A percentile compares a stretch with the other conserved stretches of the same genome.
Evolutionary conservation across 2,113 vertebrate genomes (phyloP).

Genomic region (Cyprinus carpio): DNA sequence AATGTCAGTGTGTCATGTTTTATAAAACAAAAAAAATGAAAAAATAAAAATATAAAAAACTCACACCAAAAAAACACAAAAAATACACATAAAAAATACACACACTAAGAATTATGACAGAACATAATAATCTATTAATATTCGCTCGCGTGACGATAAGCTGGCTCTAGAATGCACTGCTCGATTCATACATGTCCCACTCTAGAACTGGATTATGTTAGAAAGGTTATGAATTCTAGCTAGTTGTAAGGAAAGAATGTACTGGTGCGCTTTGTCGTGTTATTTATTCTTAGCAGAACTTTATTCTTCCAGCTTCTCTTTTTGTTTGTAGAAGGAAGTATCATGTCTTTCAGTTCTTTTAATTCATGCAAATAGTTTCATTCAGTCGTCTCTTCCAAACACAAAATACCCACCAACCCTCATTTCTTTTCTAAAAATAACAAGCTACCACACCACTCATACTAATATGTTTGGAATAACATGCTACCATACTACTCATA

Average conservation of each 20-base stretch:
- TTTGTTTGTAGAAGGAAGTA: not conserved
- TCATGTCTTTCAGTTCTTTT: no score
- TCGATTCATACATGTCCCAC: conserved; percentile 69
- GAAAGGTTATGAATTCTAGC: conserved; percentile 52
- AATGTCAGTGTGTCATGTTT: conserved; percentile 25
- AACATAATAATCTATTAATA: no score
- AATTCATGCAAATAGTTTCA: not conserved
- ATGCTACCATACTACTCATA: not conserved
- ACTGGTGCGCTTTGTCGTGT: conserved; percentile 22
- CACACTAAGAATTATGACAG: no score
- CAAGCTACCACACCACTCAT: no score
- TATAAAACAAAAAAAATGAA: conserved; percentile 5
- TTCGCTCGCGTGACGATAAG: conserved; percentile 36
- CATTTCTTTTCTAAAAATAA: no score
- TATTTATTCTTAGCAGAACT: conserved; percentile 51
- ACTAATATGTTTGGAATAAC: not conserved
- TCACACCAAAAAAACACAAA: no score
- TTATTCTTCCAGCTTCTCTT: conserved; percentile 17
- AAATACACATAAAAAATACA: no score
- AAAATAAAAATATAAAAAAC: no score
- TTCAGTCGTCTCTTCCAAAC: not conserved
- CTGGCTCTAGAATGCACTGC: conserved; percentile 69
- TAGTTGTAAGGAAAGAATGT: conserved; percentile 30
- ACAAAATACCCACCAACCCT: no score
- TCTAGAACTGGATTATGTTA: conserved; percentile 57